Evolutionary conservation across 2,797 vertebrate species (phyloP).

Genomic region (Fratercula arctica): DNA sequence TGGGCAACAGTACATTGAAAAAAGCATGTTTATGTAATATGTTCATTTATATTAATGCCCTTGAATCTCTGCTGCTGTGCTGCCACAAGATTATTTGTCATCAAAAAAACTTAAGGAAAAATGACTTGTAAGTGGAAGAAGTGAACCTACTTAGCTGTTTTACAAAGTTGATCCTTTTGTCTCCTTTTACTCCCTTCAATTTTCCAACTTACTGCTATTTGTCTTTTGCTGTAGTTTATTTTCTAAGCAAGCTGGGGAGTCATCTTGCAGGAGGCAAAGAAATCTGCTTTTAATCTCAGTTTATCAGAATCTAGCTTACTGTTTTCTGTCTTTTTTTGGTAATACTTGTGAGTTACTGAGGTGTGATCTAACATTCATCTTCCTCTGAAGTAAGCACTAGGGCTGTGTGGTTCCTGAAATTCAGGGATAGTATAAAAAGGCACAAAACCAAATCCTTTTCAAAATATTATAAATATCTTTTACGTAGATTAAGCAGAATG

Average conservation of each 20-base stretch:
- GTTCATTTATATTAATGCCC: background rate
- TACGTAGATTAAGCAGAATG: background rate
- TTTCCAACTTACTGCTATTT: background rate
- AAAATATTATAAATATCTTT: background rate
- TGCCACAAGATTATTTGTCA: background rate
- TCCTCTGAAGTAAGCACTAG: background rate
- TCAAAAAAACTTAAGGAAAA: background rate
- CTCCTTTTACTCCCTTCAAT: background rate
- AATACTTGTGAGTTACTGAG: background rate
- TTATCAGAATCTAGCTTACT: background rate
- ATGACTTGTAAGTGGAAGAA: background rate
- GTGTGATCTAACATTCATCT: background rate
- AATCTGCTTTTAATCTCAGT: background rate
- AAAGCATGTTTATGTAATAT: background rate
- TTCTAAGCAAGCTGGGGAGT: background rate
- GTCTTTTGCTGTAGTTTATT: background rate
- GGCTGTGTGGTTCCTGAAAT: background rate
- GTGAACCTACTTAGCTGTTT: background rate
- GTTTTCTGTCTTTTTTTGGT: background rate
- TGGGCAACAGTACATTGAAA: background rate
- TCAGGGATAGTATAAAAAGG: background rate
- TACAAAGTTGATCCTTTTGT: background rate
- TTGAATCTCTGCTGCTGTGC: background rate
- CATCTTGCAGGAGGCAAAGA: background rate
- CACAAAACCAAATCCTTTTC: background rate